A percentile compares a stretch with the other conserved stretches of the same genome.
These are phyloP conservation scores for Cataglyphis rosenhaueri DNA, from an alignment of 2,888 invertebrate species.

Conservation along the genomic window DNA sequence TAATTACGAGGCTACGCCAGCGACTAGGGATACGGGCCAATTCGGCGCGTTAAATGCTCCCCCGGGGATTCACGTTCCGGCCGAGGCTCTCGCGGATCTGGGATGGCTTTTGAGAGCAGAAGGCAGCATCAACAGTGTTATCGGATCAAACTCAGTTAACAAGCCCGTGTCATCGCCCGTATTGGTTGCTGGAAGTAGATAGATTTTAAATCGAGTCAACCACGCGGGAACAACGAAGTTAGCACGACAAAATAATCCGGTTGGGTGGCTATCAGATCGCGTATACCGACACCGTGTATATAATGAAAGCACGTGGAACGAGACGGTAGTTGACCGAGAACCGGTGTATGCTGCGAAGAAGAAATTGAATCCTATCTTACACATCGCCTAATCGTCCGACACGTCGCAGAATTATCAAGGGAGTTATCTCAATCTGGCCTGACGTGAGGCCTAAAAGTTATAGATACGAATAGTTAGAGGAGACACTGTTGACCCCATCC, in stretches of 20 bases:
- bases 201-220: slow-evolving; percentile 72
- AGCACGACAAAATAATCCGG: slow-evolving; percentile 66
- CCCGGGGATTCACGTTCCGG: slow-evolving; percentile 69
- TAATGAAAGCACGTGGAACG: slow-evolving; percentile 64
- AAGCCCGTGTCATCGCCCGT: slow-evolving; percentile 55
- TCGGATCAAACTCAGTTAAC: slow-evolving; percentile 69
- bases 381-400: slow-evolving; percentile 32
- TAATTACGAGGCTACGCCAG: slow-evolving; percentile 62
- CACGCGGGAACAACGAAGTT: slow-evolving; percentile 62
- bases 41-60: slow-evolving; percentile 70
- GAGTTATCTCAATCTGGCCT: slow-evolving; percentile 1
- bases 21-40: slow-evolving; percentile 60
- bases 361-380: slow-evolving; percentile 37
- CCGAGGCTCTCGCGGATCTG: slow-evolving; percentile 73
- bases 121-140: slow-evolving; percentile 58
- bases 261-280: slow-evolving; percentile 59
- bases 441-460: slow-evolving; percentile 48
- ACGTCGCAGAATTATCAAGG: slow-evolving; percentile 9
- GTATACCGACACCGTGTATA: slow-evolving; percentile 43
- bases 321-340: slow-evolving; percentile 56
- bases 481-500: slow-evolving; percentile 27
- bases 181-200: slow-evolving; percentile 68
- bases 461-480: slow-evolving; percentile 47
- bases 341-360: slow-evolving; percentile 6
- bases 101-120: slow-evolving; percentile 69